Base-by-base conservation (phyloP, 2,113 vertebrate genomes). In the Prunella himalayana region DNA sequence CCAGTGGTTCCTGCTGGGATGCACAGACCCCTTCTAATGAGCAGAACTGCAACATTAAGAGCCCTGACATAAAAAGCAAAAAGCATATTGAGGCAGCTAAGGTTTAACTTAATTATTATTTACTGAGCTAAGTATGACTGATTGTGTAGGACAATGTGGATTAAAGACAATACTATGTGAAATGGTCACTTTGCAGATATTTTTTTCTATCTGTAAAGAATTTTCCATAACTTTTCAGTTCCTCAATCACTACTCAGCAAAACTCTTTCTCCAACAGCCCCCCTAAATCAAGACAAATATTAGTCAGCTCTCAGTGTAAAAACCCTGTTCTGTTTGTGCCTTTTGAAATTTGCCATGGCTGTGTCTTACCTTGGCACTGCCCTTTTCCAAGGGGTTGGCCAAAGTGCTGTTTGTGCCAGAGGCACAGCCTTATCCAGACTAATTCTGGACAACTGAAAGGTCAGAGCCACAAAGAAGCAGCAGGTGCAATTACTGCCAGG, bases 361-460 rank as follows among this genome's bases (percentile, higher is more conserved):
- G n/a, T 68, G 49, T 13, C 78, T 85, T 41, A 47, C 77, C 47
- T 95, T 65, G 79, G 73, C n/a, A 64, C 60, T 82, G 81, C 88
- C 66, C 81, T 96, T 96, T 94, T 73, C 7, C 3, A 50, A 78
- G 60, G 68, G 68, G 27, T 54, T 93, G 82, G 60, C 85, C 56
- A 13, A 70, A 79, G 54, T 45, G 72, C 41, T 81, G 50, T 63
- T 78, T 60, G 89, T 94, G 91, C 94, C 91, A 91, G 60, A 82
- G 75, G 84, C 92, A 85, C 56, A 75, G 75, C 79, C 83, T 83
- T 14, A 20, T 21, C 57, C 65, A 66, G 78, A 30, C 68, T 91
- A 37, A 85, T 92, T 94, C 79, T 88, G 86, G 68, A 23, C 37
- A 51, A 21, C 86, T 70, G 85, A 97, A 97, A 97, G 94, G 94